These are phyloP conservation scores for Rhodeus uyekii DNA, from an alignment of 2,797 vertebrate species.

Conservation along the genomic window DNA sequence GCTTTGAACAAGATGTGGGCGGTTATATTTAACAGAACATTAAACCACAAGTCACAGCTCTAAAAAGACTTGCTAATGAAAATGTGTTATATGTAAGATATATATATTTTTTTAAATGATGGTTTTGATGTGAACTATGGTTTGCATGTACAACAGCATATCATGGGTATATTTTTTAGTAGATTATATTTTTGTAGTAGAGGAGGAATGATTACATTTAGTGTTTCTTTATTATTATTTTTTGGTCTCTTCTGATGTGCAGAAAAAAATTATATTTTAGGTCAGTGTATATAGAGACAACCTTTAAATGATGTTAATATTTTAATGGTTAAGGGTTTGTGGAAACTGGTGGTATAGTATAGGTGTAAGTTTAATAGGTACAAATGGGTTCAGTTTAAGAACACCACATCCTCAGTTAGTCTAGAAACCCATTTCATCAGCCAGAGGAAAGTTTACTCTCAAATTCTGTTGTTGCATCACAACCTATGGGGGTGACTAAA, in stretches of 20 bases:
- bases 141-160: neutral
- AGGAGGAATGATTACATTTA: neutral
- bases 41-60: slow-evolving; percentile 41
- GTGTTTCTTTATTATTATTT: neutral
- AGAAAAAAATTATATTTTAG: neutral
- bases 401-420: neutral
- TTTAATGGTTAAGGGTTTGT: neutral
- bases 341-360: neutral
- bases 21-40: slow-evolving; percentile 36
- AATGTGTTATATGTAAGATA: slow-evolving; percentile 17
- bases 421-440: neutral
- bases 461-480: slow-evolving; percentile 1
- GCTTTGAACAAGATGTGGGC: slow-evolving; percentile 24
- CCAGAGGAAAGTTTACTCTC: neutral
- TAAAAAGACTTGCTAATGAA: slow-evolving; percentile 41
- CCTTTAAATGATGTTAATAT: neutral
- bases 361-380: neutral
- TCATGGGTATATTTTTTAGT: neutral
- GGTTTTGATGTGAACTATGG: neutral
- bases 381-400: neutral
- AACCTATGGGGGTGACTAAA: neutral
- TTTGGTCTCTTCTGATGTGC: neutral
- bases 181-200: neutral
- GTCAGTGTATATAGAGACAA: neutral
- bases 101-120: slow-evolving; percentile 13